These are phyloP conservation scores for Asteroscopus sphinx DNA, from an alignment of 2,888 invertebrate species.

Conservation along the genomic window DNA sequence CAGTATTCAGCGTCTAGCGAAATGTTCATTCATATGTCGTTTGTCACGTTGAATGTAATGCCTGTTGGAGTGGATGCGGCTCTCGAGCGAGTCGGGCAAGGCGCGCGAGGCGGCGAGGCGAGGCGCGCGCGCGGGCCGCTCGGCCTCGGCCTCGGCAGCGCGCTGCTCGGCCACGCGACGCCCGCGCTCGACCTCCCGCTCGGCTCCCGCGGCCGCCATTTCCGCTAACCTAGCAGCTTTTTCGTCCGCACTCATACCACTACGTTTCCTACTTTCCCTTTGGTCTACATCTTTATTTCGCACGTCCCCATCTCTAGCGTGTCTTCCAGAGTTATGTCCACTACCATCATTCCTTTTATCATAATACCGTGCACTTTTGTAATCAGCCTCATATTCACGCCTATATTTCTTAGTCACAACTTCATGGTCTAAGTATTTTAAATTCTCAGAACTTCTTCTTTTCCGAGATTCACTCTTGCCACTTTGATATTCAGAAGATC, in stretches of 20 bases:
- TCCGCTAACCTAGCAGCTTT: constrained; percentile 90
- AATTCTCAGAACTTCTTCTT: constrained; percentile 55
- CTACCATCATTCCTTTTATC: constrained; percentile 23
- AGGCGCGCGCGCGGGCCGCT: constrained; percentile 76
- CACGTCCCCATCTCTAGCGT: constrained; percentile 27
- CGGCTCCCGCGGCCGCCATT: constrained; percentile 95
- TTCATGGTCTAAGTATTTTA: constrained; percentile 49
- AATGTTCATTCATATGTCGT: constrained; percentile 95
- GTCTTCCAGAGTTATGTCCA: constrained; percentile 25
- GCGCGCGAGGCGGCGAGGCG: constrained; percentile 90
- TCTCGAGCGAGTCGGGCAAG: constrained; percentile 93
- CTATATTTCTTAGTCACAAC: constrained; percentile 52
- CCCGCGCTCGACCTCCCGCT: constrained; percentile 92
- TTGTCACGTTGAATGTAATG: constrained; percentile 96
- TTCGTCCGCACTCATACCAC: constrained; percentile 83
- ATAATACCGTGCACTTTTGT: constrained; percentile 58
- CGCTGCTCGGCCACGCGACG: constrained; percentile 91
- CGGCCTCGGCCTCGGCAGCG: constrained; percentile 85
- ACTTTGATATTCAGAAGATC: constrained; percentile 22
- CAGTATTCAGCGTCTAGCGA: constrained; percentile 91
- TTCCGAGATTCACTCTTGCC: constrained; percentile 54
- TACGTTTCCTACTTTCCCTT: constrained; percentile 51
- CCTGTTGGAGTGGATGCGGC: constrained; percentile 95
- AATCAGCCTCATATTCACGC: constrained; percentile 37
- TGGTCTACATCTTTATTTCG: constrained; percentile 54